A percentile compares a stretch with the other conserved stretches of the same genome.
phyloP scores from a whole-genome alignment of 2,113 vertebrate genomes.

The Percopsis transmontana region DNA sequence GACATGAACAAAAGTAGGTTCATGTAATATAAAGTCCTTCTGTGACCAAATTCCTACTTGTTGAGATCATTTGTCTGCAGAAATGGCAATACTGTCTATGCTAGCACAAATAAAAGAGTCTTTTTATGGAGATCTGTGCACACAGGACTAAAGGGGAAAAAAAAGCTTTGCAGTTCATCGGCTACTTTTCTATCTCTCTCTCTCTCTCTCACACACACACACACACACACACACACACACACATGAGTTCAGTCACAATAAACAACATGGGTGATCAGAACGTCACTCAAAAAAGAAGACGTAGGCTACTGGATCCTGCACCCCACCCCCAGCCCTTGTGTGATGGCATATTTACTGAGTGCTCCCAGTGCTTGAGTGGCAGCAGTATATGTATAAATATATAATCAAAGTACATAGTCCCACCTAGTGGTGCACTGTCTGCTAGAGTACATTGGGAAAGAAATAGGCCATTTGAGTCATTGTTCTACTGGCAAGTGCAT shows the following conservation, averaged over 20 bases:
- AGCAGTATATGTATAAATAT: background rate
- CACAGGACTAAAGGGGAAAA: too few species aligned
- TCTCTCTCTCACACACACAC: too few species aligned
- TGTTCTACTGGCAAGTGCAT: background rate
- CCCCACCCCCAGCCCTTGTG: too few species aligned
- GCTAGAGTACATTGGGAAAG: background rate
- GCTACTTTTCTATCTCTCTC: too few species aligned
- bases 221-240: too few species aligned
- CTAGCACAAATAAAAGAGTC: too few species aligned
- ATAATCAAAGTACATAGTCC: slow-evolving; percentile 47
- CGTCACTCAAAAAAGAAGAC: too few species aligned
- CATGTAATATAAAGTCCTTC: background rate
- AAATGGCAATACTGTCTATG: background rate
- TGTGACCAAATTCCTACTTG: background rate
- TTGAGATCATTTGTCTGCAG: too few species aligned
- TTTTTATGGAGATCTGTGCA: too few species aligned
- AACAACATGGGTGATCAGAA: background rate
- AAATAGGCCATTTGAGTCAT: background rate
- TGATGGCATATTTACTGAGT: background rate
- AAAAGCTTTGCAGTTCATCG: too few species aligned
- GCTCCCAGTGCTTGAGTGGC: background rate
- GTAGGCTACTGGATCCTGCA: too few species aligned
- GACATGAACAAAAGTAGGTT: background rate
- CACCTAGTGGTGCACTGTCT: slow-evolving; percentile 65
- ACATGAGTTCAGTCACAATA: background rate